Evolutionary conservation across 1,140 invertebrate genomes (phyloP), one percentile per base, ranked within the genome.

Genomic region (Drosophila nikananu): DNA sequence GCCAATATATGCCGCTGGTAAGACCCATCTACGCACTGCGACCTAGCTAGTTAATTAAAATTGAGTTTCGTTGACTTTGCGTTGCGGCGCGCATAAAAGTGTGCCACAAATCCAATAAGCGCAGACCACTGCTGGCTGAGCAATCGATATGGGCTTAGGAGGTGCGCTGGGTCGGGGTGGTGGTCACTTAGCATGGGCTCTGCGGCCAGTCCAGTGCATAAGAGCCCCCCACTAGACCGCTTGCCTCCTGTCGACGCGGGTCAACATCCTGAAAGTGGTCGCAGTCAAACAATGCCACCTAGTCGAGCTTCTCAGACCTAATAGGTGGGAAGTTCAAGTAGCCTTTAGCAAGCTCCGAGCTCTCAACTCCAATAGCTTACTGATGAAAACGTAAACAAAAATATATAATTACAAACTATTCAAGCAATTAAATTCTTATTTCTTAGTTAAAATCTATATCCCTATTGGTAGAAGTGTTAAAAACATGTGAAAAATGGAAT

Each of bases 181-280:
- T 37, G 55, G 21, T 17, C 35, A 39, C 35, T 21, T 37, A 30
- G 59, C 52, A 19, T 32, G 13, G 42, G 27, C 23, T 32, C 35
- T 19, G 42, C 23, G 27, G 46, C 4, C 37, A 19, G 32, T 32
- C 39, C 49, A 63, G 77, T 74, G 78, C 79, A 73, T 80, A 77
- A 62, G 57, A 77, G 51, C 23, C 30, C 37, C 23, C 30, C 23
- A 23, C 12, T 30, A 48, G 27, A 21, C 21, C 39, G 46, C 51
- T 48, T 17, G 21, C 72, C 30, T n/a, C 59, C 46, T 42, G 10
- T 27, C 27, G 19, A 17, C 27, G 60, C 57, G 82, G 84, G 86
- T 90, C 86, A 89, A 90, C 77, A 89, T 86, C 84, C 86, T 84
- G 67, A 82, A 84, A 82, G 79, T 80, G 77, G 39, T 67, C 58